Evolutionary conservation across 2,797 vertebrate genomes (phyloP), one percentile per base, ranked within the genome.

Genomic region (Orientallactaga sibirica): DNA sequence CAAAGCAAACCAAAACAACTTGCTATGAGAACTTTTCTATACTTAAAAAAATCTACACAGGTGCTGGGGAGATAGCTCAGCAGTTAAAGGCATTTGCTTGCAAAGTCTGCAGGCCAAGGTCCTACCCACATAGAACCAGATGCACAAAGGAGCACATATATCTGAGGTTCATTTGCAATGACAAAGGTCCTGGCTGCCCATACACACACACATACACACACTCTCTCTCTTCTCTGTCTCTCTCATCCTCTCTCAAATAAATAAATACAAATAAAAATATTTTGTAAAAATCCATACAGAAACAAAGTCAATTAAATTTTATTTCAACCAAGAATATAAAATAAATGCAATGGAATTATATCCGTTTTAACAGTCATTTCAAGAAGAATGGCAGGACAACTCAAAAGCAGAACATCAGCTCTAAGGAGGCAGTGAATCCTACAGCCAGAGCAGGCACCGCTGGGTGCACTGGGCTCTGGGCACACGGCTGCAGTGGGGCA

Each of bases 301-400:
- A 98, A 95, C 98, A 98, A 98, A 99, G 98, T 98, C 98, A 98
- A 98, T 98, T 98, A 98, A 97, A 97, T 98, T 99, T 99, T 99
- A 99, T 99, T 99, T 99, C 99, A 99, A 99, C 98, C 98, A 98
- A 99, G 98, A 98, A 99, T 99, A 99, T 98, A 99, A 99, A 99
- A 99, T 98, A 99, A 99, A 99, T 99, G 98, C 98, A 98, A 98
- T 71, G 96, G 96, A 98, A 98, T 93, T 98, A 48, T 98, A 98
- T 98, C 98, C 98, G 98, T 98, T 99, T 98, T 98, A 99, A 99
- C 99, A 99, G 98, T 99, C 98, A 98, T 99, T 98, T 98, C 95
- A 98, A 98, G 98, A 98, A 98, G 98, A 95, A 98, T 97, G 98
- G 98, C 98, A 97, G 97, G 97, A 98, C 97, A 98, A 98, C 96